Evolutionary conservation across 2,113 vertebrate genomes (phyloP).

Genomic region (Haemorhous mexicanus): DNA sequence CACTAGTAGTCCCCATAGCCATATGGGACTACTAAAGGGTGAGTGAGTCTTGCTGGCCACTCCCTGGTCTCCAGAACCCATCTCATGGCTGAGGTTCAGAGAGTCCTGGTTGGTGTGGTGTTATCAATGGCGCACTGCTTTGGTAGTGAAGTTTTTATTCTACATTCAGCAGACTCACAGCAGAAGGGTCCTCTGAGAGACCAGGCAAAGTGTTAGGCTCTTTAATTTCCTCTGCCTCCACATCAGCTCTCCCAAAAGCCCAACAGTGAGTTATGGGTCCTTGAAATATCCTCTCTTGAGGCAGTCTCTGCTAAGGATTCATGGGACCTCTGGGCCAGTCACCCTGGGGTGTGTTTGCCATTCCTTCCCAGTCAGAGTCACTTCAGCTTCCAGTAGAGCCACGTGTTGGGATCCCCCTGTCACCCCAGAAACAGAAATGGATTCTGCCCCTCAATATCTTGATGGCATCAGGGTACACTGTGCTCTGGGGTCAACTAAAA

Average conservation of each 20-base stretch:
- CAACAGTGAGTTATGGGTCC: not conserved
- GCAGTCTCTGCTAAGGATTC: not conserved
- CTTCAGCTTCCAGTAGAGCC: not conserved
- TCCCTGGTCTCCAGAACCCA: not conserved
- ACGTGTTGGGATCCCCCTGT: not conserved
- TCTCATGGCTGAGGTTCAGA: not conserved
- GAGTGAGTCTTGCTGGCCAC: not conserved
- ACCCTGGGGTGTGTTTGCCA: too few relatives aligned
- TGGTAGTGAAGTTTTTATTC: not conserved
- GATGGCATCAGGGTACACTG: not conserved
- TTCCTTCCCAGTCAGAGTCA: not conserved
- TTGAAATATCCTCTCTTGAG: not conserved
- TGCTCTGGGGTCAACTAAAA: not conserved
- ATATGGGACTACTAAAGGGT: fast-evolving
- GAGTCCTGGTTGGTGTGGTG: not conserved
- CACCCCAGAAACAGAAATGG: not conserved
- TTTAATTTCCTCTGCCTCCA: not conserved
- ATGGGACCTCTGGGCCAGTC: not conserved
- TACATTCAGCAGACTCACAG: not conserved
- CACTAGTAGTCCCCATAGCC: too few relatives aligned
- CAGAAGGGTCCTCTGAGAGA: not conserved
- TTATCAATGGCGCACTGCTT: too few relatives aligned
- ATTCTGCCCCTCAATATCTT: not conserved
- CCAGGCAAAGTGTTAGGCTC: not conserved
- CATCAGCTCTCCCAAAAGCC: not conserved